Percentiles rank a stretch among this genome's conserved stretches.
These are phyloP conservation scores for Unio pictorum DNA, from an alignment of 2,888 invertebrate genomes.

Conservation along the genomic window DNA sequence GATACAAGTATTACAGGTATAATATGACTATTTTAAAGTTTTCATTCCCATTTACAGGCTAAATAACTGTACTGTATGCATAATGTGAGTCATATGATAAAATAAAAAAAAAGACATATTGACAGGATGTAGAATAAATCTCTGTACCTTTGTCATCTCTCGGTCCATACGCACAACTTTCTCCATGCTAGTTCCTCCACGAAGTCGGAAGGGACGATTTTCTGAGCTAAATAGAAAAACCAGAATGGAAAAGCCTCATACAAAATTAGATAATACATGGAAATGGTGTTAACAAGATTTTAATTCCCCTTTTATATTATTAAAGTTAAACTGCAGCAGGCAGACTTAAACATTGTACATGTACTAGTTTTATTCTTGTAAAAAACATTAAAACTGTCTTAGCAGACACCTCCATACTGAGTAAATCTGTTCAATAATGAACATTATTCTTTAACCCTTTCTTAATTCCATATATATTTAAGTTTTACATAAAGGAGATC, in stretches of 20 bases:
- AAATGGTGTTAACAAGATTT: background rate
- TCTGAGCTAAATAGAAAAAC: slow-evolving; percentile 55
- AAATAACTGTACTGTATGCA: background rate
- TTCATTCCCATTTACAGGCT: background rate
- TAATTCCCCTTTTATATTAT: too few species aligned
- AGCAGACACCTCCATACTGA: too few species aligned
- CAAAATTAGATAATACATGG: background rate
- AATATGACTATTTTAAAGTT: background rate
- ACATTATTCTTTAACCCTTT: too few species aligned
- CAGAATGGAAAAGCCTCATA: background rate
- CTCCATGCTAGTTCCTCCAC: slow-evolving; percentile 66
- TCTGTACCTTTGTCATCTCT: slow-evolving; percentile 65
- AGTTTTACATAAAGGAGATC: too few species aligned
- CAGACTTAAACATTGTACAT: too few species aligned
- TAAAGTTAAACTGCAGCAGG: too few species aligned
- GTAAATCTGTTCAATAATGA: too few species aligned
- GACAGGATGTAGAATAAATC: background rate
- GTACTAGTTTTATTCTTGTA: too few species aligned
- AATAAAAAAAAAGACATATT: background rate
- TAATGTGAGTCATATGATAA: background rate
- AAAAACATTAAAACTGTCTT: too few species aligned
- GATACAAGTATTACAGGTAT: too few species aligned
- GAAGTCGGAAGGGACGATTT: slow-evolving; percentile 63
- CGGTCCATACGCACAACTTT: slow-evolving; percentile 67
- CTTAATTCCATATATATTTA: too few species aligned